phyloP scores from a whole-genome alignment of 2,113 vertebrate species.

The Daboia siamensis region DNA sequence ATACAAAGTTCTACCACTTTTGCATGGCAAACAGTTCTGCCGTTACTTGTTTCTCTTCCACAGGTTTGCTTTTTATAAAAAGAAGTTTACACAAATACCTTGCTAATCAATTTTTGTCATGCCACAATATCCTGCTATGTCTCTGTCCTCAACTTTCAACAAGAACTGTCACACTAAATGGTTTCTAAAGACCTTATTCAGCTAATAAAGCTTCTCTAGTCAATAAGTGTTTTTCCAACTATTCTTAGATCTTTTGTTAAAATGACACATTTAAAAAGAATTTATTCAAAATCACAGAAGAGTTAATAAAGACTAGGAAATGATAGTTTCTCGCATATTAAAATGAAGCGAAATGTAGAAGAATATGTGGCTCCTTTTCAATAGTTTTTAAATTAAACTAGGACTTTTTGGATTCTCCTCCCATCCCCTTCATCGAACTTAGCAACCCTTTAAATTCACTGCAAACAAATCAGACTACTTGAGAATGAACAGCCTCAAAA shows the following conservation, averaged over 20 bases:
- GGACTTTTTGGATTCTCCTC: not conserved
- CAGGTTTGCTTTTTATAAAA: not conserved
- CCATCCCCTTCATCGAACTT: not conserved
- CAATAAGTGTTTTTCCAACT: slow-evolving; percentile 21
- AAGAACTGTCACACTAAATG: slow-evolving; percentile 17
- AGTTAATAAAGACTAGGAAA: slow-evolving; percentile 20
- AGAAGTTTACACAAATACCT: slow-evolving; percentile 19
- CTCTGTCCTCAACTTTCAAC: slow-evolving; percentile 1
- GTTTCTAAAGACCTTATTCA: slow-evolving; percentile 32
- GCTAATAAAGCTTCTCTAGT: slow-evolving; percentile 21
- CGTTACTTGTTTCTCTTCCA: not conserved
- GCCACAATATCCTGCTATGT: slow-evolving; percentile 19
- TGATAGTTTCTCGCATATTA: not conserved
- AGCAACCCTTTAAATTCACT: not conserved
- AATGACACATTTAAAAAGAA: slow-evolving; percentile 12
- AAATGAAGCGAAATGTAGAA: not conserved
- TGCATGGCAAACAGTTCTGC: not conserved
- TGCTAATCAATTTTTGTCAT: slow-evolving; percentile 27
- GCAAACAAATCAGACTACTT: not conserved
- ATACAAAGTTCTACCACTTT: not conserved
- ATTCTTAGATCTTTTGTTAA: not conserved
- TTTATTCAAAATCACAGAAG: slow-evolving; percentile 5
- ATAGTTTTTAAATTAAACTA: not conserved
- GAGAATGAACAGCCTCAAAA: not conserved
- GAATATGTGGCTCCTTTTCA: not conserved